phyloP scores from a whole-genome alignment of 2,797 vertebrate species.

The Pseudochaenichthys georgianus region DNA sequence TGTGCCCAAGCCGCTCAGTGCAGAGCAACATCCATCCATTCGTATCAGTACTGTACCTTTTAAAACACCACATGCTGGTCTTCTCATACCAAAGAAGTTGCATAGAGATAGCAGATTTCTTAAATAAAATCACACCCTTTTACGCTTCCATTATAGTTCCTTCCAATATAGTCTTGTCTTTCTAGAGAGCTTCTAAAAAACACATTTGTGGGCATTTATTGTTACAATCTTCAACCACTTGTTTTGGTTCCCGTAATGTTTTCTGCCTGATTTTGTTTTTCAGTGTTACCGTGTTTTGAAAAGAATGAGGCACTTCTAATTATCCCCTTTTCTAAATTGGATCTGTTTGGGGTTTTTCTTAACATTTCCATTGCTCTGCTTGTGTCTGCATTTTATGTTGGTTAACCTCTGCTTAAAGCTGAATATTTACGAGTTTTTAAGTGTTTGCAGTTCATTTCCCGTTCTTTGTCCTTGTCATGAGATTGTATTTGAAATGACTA shows the following conservation, averaged over 20 bases:
- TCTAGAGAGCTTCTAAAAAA: conserved; percentile 7
- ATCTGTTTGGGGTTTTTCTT: conserved; percentile 46
- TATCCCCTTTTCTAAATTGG: conserved; percentile 50
- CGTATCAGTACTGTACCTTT: conserved; percentile 11
- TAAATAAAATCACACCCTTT: not conserved
- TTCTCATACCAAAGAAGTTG: conserved; percentile 1
- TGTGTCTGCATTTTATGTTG: conserved; percentile 74
- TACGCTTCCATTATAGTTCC: not conserved
- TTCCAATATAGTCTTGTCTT: not conserved
- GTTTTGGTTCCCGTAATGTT: conserved; percentile 47
- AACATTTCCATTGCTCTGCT: conserved; percentile 58
- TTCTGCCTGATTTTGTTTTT: conserved; percentile 65
- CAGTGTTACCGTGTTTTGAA: conserved; percentile 48
- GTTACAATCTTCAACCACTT: conserved; percentile 25
- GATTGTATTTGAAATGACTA: conserved; percentile 69
- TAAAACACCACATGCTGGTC: not conserved
- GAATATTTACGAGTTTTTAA: conserved; percentile 62
- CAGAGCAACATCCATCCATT: conserved; percentile 1
- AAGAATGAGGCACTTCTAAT: conserved; percentile 43
- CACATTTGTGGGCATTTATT: conserved; percentile 1
- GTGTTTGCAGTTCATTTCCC: conserved; percentile 60
- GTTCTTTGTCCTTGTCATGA: conserved; percentile 51
- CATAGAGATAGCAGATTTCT: conserved; percentile 13
- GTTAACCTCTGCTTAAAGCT: conserved; percentile 71
- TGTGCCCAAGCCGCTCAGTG: not conserved